Percentiles rank a stretch among this genome's conserved stretches.
Evolutionary conservation across 2,113 vertebrate genomes (phyloP).

Genomic region (Aegithalos caudatus): DNA sequence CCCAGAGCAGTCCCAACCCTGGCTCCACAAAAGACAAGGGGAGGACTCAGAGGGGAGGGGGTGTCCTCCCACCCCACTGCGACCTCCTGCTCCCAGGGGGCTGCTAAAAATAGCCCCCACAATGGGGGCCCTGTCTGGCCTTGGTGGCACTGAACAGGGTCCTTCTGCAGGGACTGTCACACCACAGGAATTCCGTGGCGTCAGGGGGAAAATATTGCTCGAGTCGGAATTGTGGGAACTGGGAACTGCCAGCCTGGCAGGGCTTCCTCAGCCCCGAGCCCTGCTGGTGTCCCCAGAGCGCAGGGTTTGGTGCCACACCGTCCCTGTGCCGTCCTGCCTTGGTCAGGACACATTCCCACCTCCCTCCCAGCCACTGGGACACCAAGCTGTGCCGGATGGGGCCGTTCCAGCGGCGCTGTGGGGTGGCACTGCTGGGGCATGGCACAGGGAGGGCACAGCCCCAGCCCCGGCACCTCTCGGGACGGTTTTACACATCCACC

Average conservation of each 20-base stretch:
- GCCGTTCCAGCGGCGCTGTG: rapidly evolving
- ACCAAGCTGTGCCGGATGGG: rapidly evolving
- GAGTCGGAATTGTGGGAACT: not conserved
- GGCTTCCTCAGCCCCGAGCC: not conserved
- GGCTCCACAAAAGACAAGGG: not conserved
- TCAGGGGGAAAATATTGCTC: conserved; percentile 76
- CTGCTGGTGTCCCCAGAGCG: rapidly evolving
- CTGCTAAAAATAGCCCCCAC: conserved; percentile 73
- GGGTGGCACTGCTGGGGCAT: not conserved
- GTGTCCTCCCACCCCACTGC: not conserved
- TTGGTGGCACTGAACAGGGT: conserved; percentile 42
- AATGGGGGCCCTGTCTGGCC: conserved; percentile 72
- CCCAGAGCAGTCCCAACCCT: not conserved
- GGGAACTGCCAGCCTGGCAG: not conserved
- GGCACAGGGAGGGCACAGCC: rapidly evolving
- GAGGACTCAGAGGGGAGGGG: not conserved
- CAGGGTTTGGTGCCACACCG: not conserved
- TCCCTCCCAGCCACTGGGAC: not conserved
- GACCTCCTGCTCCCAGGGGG: conserved; percentile 23
- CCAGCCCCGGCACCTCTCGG: not conserved
- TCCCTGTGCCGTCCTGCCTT: not conserved
- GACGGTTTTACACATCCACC: conserved; percentile 1
- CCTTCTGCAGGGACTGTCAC: conserved; percentile 71
- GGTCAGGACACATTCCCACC: not conserved
- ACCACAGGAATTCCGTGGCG: conserved; percentile 70